A percentile compares a stretch with the other conserved stretches of the same genome.
Conservation (phyloP, 2,113 vertebrate species). For the Smithornis capensis region DNA sequence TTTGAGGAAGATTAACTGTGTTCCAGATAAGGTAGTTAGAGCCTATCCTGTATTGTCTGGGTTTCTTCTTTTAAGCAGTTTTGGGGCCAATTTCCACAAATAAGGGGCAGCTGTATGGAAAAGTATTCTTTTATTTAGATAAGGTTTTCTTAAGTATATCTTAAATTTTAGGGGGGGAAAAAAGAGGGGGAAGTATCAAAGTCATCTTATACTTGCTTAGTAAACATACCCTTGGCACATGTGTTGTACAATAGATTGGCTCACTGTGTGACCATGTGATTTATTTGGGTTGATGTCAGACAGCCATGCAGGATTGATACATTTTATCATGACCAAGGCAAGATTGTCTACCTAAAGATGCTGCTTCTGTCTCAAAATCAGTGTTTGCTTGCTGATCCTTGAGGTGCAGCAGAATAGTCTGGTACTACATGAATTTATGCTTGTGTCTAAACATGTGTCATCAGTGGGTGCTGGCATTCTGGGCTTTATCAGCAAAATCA, state of each 20-base stretch:
- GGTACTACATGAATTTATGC: neutral
- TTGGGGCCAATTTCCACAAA: neutral
- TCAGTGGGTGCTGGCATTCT: neutral
- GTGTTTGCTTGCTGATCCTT: neutral
- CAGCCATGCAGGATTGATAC: neutral
- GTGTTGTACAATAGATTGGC: neutral
- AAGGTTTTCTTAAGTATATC: neutral
- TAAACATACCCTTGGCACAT: rapidly evolving
- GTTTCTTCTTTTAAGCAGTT: neutral
- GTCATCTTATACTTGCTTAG: neutral
- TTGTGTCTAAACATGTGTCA: neutral
- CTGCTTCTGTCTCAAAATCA: neutral
- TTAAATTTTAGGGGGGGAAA: neutral
- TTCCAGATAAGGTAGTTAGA: neutral
- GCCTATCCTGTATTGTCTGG: neutral
- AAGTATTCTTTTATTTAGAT: neutral
- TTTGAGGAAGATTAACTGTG: neutral
- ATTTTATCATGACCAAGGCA: neutral
- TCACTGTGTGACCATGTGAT: neutral
- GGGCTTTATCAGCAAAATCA: neutral
- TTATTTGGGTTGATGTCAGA: neutral
- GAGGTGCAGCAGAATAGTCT: neutral
- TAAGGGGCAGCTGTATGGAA: neutral
- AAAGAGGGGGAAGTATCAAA: neutral
- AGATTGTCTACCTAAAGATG: neutral